Evolutionary conservation across 2,113 vertebrate species (phyloP), one percentile per base, ranked within the genome.

Genomic region (Notiomystis cincta): DNA sequence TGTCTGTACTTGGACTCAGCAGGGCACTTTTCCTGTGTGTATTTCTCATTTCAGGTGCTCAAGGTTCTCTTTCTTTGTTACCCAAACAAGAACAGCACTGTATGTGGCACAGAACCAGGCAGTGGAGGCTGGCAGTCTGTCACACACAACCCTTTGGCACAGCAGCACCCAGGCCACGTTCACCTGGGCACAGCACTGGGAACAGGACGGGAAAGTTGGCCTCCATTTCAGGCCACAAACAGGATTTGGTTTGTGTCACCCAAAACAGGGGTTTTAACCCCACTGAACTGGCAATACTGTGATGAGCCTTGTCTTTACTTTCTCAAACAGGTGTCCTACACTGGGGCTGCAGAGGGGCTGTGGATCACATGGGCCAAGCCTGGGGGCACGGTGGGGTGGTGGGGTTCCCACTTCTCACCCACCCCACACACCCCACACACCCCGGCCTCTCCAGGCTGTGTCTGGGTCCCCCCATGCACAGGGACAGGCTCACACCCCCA

Each of bases 261-360:
- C 42, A 13, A 48, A 84, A 1, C 3, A 37, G 25, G 27, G 14
- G 24, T 77, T 91, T n/a, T 30, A 50, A 28, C 35, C 57, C 23
- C 37, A 9, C 10, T 57, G n/a, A 13, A 12, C 6, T n/a, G 35
- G 23, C 0, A 1, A 71, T 54, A 6, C 20, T 13, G 20, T 28
- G 15, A 31, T 47, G 33, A 48, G 45, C 42, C 35, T 28, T 1
- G 3, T 19, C n/a, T 25, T 83, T 38, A 22, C 22, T 37, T 50
- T 57, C 54, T 24, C 64, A 60, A 71, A 28, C 0, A 2, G 5
- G 2, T 24, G 27, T n/a, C 27, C 31, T 16, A 2, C 0, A 1
- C 8, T 13, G 35, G 27, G 27, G 23, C 30, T 21, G 28, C n/a
- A 45, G 33, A 47, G 27, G 25, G 24, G 23, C 8, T 79, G 20